Conservation (phyloP, 35 echinoderm and acorn worm species). For the Anneissia japonica region DNA sequence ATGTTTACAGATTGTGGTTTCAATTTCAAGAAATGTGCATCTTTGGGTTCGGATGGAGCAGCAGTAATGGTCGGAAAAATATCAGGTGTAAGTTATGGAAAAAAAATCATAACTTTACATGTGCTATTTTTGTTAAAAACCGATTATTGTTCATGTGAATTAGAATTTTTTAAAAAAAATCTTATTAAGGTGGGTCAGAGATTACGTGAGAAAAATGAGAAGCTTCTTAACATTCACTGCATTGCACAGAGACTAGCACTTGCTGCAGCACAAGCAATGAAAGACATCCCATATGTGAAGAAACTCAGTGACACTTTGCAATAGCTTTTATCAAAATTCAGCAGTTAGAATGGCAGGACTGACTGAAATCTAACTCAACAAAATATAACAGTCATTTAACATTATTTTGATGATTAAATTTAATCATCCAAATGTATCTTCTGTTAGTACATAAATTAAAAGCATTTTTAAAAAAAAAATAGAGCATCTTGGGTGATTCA, state of each 20-base stretch:
- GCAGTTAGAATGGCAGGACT: not conserved
- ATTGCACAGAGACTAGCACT: not conserved
- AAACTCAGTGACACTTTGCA: not conserved
- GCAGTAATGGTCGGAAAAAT: not conserved
- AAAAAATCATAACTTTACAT: no score
- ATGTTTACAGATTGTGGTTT: not conserved
- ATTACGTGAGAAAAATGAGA: not conserved
- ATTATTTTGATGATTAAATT: not conserved
- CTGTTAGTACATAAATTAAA: not conserved
- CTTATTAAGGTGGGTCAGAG: not conserved
- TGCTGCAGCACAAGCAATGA: not conserved
- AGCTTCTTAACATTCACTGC: not conserved
- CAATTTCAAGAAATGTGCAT: not conserved
- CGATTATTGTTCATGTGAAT: no score
- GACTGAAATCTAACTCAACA: not conserved
- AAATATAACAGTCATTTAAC: not conserved
- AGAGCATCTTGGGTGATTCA: not conserved
- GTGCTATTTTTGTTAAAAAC: no score
- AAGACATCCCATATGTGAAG: not conserved
- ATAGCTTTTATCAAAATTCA: not conserved
- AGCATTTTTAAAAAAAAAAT: not conserved
- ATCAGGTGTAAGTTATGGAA: constrained; percentile 2
- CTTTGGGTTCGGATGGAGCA: not conserved
- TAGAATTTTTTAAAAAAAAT: no score
- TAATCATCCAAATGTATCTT: not conserved